phyloP scores from a whole-genome alignment of 2,113 vertebrate species.

The Microtus oregoni region DNA sequence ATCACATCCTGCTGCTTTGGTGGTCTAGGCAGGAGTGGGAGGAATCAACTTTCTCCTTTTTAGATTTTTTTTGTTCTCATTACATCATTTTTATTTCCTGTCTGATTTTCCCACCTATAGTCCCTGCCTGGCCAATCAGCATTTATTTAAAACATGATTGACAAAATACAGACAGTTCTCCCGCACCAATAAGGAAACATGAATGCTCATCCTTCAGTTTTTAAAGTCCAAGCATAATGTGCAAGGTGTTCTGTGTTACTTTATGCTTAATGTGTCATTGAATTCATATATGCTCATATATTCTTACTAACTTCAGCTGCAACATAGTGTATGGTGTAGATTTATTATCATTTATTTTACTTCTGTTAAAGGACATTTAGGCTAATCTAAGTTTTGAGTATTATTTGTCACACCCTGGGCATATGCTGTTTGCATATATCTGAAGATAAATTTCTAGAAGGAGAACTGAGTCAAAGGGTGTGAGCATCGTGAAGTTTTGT shows the following conservation, averaged over 20 bases:
- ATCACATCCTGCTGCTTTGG: no score
- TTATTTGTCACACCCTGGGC: background rate
- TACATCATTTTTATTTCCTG: no score
- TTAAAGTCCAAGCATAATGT: background rate
- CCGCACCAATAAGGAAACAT: background rate
- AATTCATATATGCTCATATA: background rate
- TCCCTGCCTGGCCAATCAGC: no score
- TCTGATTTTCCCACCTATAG: no score
- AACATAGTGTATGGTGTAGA: background rate
- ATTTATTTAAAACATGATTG: no score
- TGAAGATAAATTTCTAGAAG: slow-evolving; percentile 4
- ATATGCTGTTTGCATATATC: background rate
- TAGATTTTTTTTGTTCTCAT: no score
- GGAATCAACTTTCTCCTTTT: no score
- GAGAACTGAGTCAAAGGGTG: background rate
- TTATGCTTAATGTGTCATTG: background rate
- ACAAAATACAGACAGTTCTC: no score
- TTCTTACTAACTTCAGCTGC: background rate
- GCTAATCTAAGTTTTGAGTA: background rate
- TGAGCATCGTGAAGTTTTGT: slow-evolving; percentile 1
- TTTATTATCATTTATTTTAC: slow-evolving; percentile 37
- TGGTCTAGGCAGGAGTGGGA: no score
- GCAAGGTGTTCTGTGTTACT: background rate
- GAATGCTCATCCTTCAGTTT: background rate
- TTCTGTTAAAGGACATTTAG: background rate